These are phyloP conservation scores for Junco hyemalis DNA, from an alignment of 2,113 vertebrate genomes.

Conservation along the genomic window DNA sequence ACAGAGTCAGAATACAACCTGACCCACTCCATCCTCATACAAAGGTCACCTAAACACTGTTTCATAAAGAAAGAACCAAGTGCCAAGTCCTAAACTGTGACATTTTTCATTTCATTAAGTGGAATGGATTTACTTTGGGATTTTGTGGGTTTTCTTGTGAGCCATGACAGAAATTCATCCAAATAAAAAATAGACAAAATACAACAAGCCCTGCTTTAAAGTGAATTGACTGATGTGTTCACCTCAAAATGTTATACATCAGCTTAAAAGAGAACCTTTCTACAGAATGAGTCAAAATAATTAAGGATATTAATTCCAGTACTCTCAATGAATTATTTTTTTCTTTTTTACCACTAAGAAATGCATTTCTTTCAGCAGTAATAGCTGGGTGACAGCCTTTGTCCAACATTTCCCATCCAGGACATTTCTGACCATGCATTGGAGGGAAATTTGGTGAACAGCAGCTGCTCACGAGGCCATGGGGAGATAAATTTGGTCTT, in stretches of 20 bases:
- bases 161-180: neutral
- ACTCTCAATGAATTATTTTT: neutral
- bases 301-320: neutral
- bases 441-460: neutral
- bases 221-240: neutral
- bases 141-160: neutral
- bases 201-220: neutral
- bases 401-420: neutral
- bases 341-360: neutral
- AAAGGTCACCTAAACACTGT: neutral
- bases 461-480: no score
- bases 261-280: neutral
- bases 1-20: neutral
- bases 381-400: neutral
- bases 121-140: neutral
- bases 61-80: neutral
- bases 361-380: neutral
- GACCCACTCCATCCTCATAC: neutral
- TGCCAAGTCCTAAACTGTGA: neutral
- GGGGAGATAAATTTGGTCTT: neutral
- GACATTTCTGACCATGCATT: fast-evolving
- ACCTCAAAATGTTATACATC: neutral
- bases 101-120: neutral
- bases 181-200: neutral
- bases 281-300: neutral